Percentiles rank a stretch among this genome's conserved stretches.
Evolutionary conservation across 37 sponge, comb jelly and placozoan genomes (phyloP).

Genomic region (Bolinopsis microptera): DNA sequence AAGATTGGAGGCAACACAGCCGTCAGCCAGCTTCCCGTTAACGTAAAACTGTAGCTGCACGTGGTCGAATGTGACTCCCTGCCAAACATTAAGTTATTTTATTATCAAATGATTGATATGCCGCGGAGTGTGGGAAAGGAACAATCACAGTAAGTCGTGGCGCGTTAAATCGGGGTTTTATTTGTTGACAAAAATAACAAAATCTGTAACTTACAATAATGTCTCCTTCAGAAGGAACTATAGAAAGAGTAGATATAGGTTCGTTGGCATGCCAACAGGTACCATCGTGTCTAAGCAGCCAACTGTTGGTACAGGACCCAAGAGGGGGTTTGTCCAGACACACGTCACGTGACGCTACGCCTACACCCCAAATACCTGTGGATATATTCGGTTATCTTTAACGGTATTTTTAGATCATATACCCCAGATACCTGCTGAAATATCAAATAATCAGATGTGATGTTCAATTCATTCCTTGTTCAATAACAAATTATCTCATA

Average conservation of each 20-base stretch:
- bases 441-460: too few relatives aligned
- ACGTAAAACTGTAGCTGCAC: slow-evolving; percentile 94
- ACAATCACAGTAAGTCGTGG: too few relatives aligned
- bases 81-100: background rate
- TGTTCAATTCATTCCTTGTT: too few relatives aligned
- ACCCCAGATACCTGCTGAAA: background rate
- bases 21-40: slow-evolving; percentile 88
- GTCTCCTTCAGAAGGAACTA: slow-evolving; percentile 84
- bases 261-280: slow-evolving; percentile 81
- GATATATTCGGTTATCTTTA: background rate
- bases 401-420: background rate
- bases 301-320: slow-evolving; percentile 79
- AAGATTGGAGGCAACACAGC: slow-evolving; percentile 81
- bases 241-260: slow-evolving; percentile 71
- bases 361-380: slow-evolving; percentile 96
- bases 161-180: too few relatives aligned
- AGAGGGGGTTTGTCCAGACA: slow-evolving; percentile 84
- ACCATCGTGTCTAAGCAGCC: slow-evolving; percentile 87
- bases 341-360: slow-evolving; percentile 80
- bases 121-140: background rate
- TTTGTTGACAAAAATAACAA: too few relatives aligned
- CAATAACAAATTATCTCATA: too few relatives aligned
- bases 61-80: slow-evolving; percentile 93
- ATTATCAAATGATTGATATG: background rate
- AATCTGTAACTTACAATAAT: slow-evolving; percentile 91